A percentile compares a stretch with the other conserved stretches of the same genome.
Conservation (phyloP, 1,140 invertebrate species). For the Magallana gigas region DNA sequence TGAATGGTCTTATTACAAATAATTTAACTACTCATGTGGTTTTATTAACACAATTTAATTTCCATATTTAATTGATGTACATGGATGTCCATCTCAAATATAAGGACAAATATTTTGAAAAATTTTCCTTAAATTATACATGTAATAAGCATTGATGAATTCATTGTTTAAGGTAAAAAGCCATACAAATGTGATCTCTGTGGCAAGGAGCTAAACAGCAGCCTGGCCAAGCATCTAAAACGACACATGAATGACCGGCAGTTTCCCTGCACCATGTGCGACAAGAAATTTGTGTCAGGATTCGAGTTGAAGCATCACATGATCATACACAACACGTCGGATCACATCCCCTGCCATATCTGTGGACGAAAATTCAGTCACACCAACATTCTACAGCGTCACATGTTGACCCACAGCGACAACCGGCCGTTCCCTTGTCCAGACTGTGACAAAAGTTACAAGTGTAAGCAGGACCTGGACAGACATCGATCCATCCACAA, state of each 20-base stretch:
- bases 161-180: slow-evolving; percentile 5
- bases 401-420: slow-evolving; percentile 29
- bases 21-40: no score
- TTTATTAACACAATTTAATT: no score
- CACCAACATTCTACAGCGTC: slow-evolving; percentile 27
- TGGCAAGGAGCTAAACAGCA: slow-evolving; percentile 40
- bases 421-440: slow-evolving; percentile 29
- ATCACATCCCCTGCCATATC: slow-evolving; percentile 31
- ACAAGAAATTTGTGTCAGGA: slow-evolving; percentile 40
- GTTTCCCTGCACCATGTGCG: slow-evolving; percentile 34
- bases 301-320: slow-evolving; percentile 41
- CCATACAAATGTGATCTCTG: slow-evolving; percentile 41
- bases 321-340: slow-evolving; percentile 6
- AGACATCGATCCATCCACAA: slow-evolving; percentile 16
- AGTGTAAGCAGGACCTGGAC: slow-evolving; percentile 39
- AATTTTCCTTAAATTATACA: no score
- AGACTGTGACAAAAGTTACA: slow-evolving; percentile 26
- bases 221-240: slow-evolving; percentile 32
- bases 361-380: slow-evolving; percentile 26
- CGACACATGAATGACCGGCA: slow-evolving; percentile 40
- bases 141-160: no score
- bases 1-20: no score
- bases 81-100: no score
- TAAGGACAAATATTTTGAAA: no score
- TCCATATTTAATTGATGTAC: no score